Base-by-base conservation (phyloP, 2,113 vertebrate species). In the Urocynchramus pylzowi region DNA sequence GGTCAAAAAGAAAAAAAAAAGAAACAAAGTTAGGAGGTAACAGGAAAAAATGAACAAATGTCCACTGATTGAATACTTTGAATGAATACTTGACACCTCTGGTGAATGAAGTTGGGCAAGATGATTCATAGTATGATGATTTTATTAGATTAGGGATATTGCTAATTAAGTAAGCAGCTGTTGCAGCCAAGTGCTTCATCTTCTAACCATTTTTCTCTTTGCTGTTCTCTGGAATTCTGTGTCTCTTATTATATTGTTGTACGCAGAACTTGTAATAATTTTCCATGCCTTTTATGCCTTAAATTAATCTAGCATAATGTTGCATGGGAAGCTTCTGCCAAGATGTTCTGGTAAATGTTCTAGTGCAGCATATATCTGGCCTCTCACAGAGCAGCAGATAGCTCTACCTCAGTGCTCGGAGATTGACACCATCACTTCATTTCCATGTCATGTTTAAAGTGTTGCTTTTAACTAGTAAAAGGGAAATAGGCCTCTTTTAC, bases 141-240 rank as follows among this genome's bases (percentile, higher is more conserved):
- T 91, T 90, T 90, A 91, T 90, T 93, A 57, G 59, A 77, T 87
- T 24, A 42, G 9, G 17, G 33, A 54, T 90, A 90, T 83, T 74
- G 35, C 6, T 93, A 84, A 82, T 89, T 93, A 94, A 94, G 24
- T 56, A 83, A 93, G 80, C 31, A 65, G 41, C 31, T 60, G 52
- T 53, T 81, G 41, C 33, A 90, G 60, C 49, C 65, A 95, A 84
- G 53, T 68, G 69, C 41, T 68, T 88, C 3, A 86, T 86, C 78
- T 94, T 92, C 41, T 2, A 6, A 60, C 8, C 24, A 45, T 88
- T 92, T 95, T 84, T 78, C 24, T 93, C n/a, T 92, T 91, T 44
- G 42, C n/a, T 49, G 16, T 64, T 81, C 47, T 78, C 33, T 89
- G 65, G 65, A 89, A 95, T 77, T n/a, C 21, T n/a, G 5, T 75